Evolutionary conservation across 2,888 invertebrate genomes (phyloP).

Genomic region (Dichetophora obliterata): DNA sequence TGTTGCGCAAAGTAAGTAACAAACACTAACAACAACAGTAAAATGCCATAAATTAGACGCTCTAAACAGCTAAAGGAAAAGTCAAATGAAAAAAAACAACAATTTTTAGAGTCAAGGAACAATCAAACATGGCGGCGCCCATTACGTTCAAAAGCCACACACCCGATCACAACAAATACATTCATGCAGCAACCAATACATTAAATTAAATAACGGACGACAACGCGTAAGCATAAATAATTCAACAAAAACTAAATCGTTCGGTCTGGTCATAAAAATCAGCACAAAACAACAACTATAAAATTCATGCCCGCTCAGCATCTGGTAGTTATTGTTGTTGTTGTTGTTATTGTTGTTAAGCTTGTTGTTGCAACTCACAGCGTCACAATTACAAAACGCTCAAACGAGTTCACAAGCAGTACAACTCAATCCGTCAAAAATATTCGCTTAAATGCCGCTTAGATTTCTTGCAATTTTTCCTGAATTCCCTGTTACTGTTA

Average conservation of each 20-base stretch:
- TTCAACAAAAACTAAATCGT: conserved; percentile 4
- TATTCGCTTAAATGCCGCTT: not conserved
- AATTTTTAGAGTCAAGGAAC: not conserved
- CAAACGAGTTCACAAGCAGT: not conserved
- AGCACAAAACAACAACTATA: not conserved
- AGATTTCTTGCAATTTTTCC: not conserved
- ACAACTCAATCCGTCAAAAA: not conserved
- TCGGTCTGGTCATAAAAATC: conserved; percentile 1
- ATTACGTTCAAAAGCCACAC: not conserved
- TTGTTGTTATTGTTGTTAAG: not conserved
- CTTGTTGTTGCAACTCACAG: not conserved
- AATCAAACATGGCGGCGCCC: conserved; percentile 7
- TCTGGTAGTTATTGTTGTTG: not conserved
- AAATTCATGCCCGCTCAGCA: too few species aligned
- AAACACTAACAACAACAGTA: too few species aligned
- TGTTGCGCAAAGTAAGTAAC: too few species aligned
- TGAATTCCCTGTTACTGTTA: too few species aligned
- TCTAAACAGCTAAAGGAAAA: not conserved
- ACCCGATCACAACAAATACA: too few species aligned
- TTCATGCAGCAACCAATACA: not conserved
- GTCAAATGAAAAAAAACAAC: not conserved
- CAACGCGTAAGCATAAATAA: not conserved
- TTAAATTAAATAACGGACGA: not conserved
- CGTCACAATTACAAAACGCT: not conserved
- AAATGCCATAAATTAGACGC: not conserved